Conservation (phyloP, 2,113 vertebrate genomes). For the Aepyceros melampus region DNA sequence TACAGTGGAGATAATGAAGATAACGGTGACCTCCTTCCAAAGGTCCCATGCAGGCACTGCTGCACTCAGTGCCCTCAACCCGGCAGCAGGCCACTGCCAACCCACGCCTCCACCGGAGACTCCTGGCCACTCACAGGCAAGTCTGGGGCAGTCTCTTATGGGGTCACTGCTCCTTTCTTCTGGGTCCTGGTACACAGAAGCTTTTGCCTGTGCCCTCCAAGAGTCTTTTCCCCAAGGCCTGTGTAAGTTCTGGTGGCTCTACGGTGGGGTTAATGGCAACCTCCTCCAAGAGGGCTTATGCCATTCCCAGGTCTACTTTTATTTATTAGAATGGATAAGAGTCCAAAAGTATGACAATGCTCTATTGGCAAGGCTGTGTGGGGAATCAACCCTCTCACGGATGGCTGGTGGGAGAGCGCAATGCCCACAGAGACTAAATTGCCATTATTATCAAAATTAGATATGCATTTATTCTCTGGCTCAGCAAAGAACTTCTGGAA, state of each 20-base stretch:
- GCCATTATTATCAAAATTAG: background rate
- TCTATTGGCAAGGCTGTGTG: background rate
- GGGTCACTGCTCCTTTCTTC: background rate
- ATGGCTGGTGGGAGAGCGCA: background rate
- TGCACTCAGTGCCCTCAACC: background rate
- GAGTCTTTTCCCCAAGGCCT: background rate
- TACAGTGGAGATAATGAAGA: rapidly evolving
- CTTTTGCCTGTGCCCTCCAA: background rate
- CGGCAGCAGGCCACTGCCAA: background rate
- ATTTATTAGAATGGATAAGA: background rate
- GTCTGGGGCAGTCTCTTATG: background rate
- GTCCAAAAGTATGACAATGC: background rate
- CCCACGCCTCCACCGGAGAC: background rate
- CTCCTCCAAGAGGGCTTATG: background rate
- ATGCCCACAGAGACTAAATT: background rate
- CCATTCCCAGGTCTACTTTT: background rate
- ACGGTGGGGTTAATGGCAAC: background rate
- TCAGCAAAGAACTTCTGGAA: background rate
- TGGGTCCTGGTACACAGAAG: background rate
- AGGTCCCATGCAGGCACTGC: background rate
- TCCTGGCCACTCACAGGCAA: background rate
- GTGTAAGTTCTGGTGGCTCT: background rate
- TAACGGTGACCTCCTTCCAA: background rate
- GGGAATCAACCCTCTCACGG: rapidly evolving
- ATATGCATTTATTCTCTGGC: background rate